phyloP scores from a whole-genome alignment of 1,140 invertebrate genomes.

The Phymorhynchus buccinoides region DNA sequence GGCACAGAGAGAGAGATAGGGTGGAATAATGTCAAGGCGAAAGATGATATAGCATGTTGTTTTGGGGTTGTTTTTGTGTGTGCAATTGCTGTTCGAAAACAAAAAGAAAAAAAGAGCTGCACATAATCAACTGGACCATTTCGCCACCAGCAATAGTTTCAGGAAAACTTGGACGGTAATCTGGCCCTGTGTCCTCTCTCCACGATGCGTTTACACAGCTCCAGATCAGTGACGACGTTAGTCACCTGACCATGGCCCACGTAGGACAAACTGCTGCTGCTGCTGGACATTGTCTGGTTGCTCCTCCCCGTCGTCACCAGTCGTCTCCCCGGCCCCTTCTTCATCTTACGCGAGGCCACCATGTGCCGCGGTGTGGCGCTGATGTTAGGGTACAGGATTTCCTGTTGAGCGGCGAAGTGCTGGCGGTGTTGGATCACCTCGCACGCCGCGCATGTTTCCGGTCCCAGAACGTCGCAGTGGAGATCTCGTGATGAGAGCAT shows the following conservation, averaged over 20 bases:
- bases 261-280: background rate
- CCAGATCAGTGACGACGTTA: constrained; percentile 14
- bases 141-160: no score
- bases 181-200: constrained; percentile 10
- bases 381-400: constrained; percentile 6
- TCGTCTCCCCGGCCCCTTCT: background rate
- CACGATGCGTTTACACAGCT: constrained; percentile 17
- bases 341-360: background rate
- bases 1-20: no score
- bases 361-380: background rate
- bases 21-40: no score
- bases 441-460: background rate
- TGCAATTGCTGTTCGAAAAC: background rate
- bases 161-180: constrained; percentile 7
- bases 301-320: background rate
- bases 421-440: background rate
- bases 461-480: constrained; percentile 6
- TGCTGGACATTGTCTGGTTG: background rate
- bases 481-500: background rate
- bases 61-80: background rate
- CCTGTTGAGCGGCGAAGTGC: constrained; percentile 11
- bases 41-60: no score
- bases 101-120: background rate
- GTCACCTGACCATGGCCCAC: background rate
- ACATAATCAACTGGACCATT: no score